Percentiles rank a stretch among this genome's conserved stretches.
Conservation (phyloP, 2,113 vertebrate genomes). For the Myotis yumanensis region DNA sequence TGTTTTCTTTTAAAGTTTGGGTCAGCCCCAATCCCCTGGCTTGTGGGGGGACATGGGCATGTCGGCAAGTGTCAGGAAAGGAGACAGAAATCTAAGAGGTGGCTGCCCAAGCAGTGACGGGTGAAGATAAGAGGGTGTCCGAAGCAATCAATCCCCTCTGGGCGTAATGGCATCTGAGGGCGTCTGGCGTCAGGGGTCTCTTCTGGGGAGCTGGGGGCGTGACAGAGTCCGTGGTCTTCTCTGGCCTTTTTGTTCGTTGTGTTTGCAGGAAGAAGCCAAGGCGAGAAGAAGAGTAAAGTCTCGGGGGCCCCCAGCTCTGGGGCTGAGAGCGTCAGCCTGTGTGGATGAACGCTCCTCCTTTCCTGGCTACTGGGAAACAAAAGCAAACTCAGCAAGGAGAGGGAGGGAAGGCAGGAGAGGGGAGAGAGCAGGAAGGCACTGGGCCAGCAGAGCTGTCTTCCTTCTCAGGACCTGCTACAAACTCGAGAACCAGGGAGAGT, state of each 20-base stretch:
- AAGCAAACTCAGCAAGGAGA: not conserved
- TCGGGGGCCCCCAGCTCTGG: not conserved
- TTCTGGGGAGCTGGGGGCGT: not conserved
- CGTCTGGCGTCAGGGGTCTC: not conserved
- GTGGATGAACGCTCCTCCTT: not conserved
- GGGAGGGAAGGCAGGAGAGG: not conserved
- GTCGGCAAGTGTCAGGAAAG: not conserved
- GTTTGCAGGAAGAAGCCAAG: slow-evolving; percentile 69
- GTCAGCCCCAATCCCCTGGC: slow-evolving; percentile 1
- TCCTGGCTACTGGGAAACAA: slow-evolving; percentile 4
- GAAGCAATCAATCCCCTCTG: not conserved
- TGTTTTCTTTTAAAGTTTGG: not conserved
- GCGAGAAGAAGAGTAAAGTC: slow-evolving; percentile 38
- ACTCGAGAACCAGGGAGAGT: not conserved
- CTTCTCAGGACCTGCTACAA: not conserved
- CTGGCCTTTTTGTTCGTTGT: slow-evolving; percentile 65
- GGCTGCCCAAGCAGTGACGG: not conserved
- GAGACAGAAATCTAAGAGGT: not conserved
- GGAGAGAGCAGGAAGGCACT: not conserved
- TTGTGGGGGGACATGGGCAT: not conserved
- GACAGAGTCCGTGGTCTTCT: slow-evolving; percentile 61
- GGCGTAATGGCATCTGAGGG: not conserved
- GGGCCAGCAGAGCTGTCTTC: not conserved
- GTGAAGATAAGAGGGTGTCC: not conserved
- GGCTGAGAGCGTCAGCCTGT: not conserved